phyloP scores from a whole-genome alignment of 2,797 vertebrate genomes.

The Sebastiscus tertius region DNA sequence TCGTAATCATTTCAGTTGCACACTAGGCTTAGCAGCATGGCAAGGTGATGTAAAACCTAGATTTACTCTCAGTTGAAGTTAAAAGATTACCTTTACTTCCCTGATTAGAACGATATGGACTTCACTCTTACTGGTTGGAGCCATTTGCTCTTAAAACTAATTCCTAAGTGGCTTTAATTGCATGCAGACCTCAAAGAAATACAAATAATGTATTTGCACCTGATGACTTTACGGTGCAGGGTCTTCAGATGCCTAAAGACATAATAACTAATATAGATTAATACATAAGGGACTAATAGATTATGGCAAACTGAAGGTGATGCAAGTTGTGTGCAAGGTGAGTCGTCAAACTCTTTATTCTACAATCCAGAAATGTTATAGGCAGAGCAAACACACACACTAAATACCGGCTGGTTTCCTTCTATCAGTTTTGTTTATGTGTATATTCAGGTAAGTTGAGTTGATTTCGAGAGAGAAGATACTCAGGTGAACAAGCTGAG shows the following conservation, averaged over 20 bases:
- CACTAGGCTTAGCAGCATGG: conserved; percentile 38
- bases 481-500: not conserved
- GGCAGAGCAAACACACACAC: not conserved
- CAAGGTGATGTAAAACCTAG: not conserved
- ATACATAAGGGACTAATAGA: not conserved
- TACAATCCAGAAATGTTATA: not conserved
- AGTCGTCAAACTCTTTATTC: conserved; percentile 31
- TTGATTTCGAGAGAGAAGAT: not conserved
- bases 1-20: not conserved
- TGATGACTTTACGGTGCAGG: not conserved
- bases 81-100: not conserved
- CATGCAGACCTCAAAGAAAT: conserved; percentile 24
- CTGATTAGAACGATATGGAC: conserved; percentile 26
- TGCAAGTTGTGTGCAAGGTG: conserved; percentile 40
- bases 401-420: not conserved
- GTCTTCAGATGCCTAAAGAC: not conserved
- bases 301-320: conserved; percentile 32
- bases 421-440: not conserved
- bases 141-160: conserved; percentile 30
- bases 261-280: not conserved
- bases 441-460: not conserved
- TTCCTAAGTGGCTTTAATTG: conserved; percentile 7
- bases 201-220: not conserved
- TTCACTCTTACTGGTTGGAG: not conserved
- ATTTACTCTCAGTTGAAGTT: conserved; percentile 1